Base-by-base conservation (phyloP, 1,140 invertebrate species). In the Epicauta chinensis region DNA sequence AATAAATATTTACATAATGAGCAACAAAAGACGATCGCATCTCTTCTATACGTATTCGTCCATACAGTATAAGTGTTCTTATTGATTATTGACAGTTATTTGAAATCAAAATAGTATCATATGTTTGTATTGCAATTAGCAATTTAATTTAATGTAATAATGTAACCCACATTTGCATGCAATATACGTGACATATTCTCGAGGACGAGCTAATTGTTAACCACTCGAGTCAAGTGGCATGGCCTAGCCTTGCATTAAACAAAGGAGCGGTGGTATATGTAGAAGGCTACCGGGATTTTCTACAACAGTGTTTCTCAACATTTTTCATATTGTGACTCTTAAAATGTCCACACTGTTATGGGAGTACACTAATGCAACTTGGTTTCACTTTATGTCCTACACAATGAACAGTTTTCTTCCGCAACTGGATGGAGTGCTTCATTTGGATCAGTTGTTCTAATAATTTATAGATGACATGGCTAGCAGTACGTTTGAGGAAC, bases 121-220 rank as follows among this genome's bases (percentile, higher is more conserved):
- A 38, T 49, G 29, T 49, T 49, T 49, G 46, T 38, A 49, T 40
- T 38, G 46, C 46, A 49, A 49, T 49, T 49, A 49, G 46, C 37
- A 49, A 49, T 36, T 34, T 49, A 38, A 49, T 49, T 49, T 23
- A 13, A 49, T 36, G 17, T 47, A 47, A 47, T 30, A n/a, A 39
- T 49, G 15, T 49, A 44, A 29, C 46, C 46, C 46, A 49, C 46
- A 49, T 49, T 48, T 48, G 32, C 45, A 34, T 48, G 35, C 46
- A 39, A 48, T 23, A 23, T 48, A 48, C 46, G 46, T 48, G 46
- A 49, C 46, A 49, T 13, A 39, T 49, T 49, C 31, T 31, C 23
- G 30, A 49, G 46, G 46, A 49, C 37, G 46, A 49, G 36, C 46
- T 49, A 49, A 49, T 49, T 38, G 34, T 40, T 12, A 49, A 40